A percentile compares a stretch with the other conserved stretches of the same genome.
Conservation (phyloP, 2,113 vertebrate species). For the Pomatostomus ruficeps region DNA sequence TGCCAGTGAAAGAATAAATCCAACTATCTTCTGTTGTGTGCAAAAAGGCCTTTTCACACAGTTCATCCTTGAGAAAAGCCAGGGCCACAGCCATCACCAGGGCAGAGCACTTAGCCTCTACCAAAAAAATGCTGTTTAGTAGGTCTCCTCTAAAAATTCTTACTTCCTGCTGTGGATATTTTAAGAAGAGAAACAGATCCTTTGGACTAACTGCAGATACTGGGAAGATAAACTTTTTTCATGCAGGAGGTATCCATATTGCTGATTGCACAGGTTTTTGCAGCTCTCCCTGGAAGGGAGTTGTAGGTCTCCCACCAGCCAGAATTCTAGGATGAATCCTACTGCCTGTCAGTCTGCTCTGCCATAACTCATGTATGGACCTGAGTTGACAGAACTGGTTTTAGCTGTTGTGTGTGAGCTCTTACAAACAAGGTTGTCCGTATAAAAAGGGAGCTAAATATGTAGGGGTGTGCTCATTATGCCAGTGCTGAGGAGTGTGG, state of each 20-base stretch:
- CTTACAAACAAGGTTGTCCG: accelerated
- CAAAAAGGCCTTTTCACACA: not conserved
- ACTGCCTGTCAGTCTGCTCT: not conserved
- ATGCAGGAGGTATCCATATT: not conserved
- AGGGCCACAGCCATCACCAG: not conserved
- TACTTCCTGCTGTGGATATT: not conserved
- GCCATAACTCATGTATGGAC: not conserved
- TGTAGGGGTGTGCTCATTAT: not conserved
- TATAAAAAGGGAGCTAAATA: not conserved
- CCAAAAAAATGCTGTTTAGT: not conserved
- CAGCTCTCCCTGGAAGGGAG: not conserved
- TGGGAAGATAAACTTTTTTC: not conserved
- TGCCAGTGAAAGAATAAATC: not conserved
- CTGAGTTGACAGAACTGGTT: not conserved
- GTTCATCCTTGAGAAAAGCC: not conserved
- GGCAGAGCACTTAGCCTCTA: not conserved
- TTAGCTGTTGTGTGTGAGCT: not conserved
- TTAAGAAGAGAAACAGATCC: not conserved
- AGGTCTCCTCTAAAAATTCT: not conserved
- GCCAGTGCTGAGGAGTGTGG: not conserved
- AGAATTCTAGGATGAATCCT: not conserved
- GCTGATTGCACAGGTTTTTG: not conserved
- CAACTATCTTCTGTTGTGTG: not conserved
- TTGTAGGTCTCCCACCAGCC: not conserved
- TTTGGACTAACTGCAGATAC: not conserved